phyloP scores from a whole-genome alignment of 2,113 vertebrate species.

The Oncorhynchus tshawytscha region DNA sequence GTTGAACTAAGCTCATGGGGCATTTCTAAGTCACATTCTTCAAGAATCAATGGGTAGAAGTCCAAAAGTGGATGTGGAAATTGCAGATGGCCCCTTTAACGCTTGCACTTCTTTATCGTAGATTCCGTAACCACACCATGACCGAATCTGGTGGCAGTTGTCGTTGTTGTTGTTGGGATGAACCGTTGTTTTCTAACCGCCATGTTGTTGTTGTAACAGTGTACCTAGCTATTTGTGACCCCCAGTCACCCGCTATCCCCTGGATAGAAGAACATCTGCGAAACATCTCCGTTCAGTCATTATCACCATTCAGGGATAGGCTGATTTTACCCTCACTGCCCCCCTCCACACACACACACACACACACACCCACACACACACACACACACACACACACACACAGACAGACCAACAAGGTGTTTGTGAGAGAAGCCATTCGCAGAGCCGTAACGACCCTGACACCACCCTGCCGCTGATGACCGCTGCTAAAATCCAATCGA shows the following conservation, averaged over 20 bases:
- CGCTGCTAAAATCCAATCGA: conserved; percentile 70
- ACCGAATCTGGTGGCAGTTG: neutral
- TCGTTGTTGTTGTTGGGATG: neutral
- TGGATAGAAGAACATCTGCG: conserved; percentile 55
- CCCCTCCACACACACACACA: neutral
- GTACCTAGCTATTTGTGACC: neutral
- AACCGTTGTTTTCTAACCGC: neutral
- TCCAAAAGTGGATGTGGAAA: no score
- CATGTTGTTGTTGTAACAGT: neutral
- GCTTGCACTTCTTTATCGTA: neutral
- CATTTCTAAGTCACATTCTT: no score
- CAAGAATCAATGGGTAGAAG: no score
- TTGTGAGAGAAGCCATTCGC: neutral
- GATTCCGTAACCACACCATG: neutral
- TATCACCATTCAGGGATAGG: conserved; percentile 49
- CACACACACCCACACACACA: neutral
- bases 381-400: neutral
- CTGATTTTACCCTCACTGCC: conserved; percentile 28
- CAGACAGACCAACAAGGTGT: neutral
- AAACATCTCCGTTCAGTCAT: conserved; percentile 58
- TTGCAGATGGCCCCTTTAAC: neutral
- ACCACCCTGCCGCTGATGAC: conserved; percentile 59
- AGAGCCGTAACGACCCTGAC: conserved; percentile 11
- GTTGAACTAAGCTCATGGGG: no score
- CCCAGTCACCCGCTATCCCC: conserved; percentile 17